Conservation (phyloP, 1,140 invertebrate species). For the Drosophila guanche region DNA sequence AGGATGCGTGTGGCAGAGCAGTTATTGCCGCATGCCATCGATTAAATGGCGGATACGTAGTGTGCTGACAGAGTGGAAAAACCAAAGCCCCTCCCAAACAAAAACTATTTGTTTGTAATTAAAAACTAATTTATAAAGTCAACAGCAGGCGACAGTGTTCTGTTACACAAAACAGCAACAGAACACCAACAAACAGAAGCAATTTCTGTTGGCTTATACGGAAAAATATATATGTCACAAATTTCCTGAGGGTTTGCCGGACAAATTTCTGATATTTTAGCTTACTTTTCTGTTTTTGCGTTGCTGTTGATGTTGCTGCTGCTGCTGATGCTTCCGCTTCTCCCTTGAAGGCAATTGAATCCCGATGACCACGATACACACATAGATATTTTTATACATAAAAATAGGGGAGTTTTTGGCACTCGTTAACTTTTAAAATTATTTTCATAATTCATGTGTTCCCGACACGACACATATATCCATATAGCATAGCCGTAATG, state of each 20-base stretch:
- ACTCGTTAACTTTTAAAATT: constrained; percentile 65
- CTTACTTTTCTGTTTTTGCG: constrained; percentile 22
- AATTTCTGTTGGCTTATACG: constrained; percentile 37
- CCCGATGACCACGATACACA: constrained; percentile 19
- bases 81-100: neutral
- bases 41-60: constrained; percentile 28
- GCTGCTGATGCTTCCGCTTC: neutral
- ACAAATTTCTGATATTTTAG: constrained; percentile 50
- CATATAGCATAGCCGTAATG: neutral
- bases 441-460: constrained; percentile 61
- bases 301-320: neutral
- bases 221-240: constrained; percentile 30
- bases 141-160: constrained; percentile 37
- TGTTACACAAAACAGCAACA: constrained; percentile 24
- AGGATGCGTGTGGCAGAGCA: constrained; percentile 29
- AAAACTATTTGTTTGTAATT: constrained; percentile 57
- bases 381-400: constrained; percentile 2
- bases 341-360: constrained; percentile 41
- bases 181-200: constrained; percentile 15
- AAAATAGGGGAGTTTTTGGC: constrained; percentile 40
- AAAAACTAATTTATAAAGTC: constrained; percentile 65
- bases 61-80: constrained; percentile 9
- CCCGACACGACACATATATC: constrained; percentile 27
- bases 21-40: constrained; percentile 5
- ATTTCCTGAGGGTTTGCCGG: constrained; percentile 39